Percentiles rank a stretch among this genome's conserved stretches.
Evolutionary conservation across 2,113 vertebrate species (phyloP).

Genomic region (Centropristis striata): DNA sequence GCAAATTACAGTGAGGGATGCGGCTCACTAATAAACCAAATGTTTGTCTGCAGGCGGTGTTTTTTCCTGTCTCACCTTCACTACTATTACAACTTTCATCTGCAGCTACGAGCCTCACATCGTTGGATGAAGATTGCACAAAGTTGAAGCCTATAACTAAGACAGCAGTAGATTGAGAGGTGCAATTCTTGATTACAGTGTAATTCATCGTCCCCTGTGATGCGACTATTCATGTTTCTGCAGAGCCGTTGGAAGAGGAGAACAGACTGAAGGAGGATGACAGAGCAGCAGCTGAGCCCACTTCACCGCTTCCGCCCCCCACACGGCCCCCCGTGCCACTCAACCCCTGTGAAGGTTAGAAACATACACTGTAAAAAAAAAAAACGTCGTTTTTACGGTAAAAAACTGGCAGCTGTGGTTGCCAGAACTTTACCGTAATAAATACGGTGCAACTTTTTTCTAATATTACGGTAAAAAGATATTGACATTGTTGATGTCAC

Average conservation of each 20-base stretch:
- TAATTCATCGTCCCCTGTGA: conserved; percentile 51
- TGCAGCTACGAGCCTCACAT: conserved; percentile 24
- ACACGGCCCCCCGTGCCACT: conserved; percentile 35
- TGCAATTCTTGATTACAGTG: conserved; percentile 51
- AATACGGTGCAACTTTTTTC: too few relatives aligned
- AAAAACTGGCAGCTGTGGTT: too few relatives aligned
- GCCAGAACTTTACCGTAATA: too few relatives aligned
- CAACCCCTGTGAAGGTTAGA: conserved; percentile 84
- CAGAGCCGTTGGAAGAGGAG: conserved; percentile 79
- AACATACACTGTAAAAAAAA: too few relatives aligned
- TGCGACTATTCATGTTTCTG: conserved; percentile 59
- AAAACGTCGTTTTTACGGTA: too few relatives aligned
- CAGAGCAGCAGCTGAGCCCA: conserved; percentile 28
- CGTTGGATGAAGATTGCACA: conserved; percentile 48
- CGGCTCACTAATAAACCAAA: conserved; percentile 73
- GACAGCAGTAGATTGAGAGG: conserved; percentile 25
- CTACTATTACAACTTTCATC: conserved; percentile 68
- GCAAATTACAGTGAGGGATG: conserved; percentile 79
- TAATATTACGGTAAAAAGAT: too few relatives aligned
- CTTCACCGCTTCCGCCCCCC: conserved; percentile 45
- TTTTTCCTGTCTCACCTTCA: conserved; percentile 71
- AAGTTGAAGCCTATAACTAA: conserved; percentile 45
- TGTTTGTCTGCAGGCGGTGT: conserved; percentile 75
- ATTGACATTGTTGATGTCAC: too few relatives aligned
- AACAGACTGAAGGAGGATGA: conserved; percentile 79